These are phyloP conservation scores for Stenopsyche tienmushanensis DNA, from an alignment of 1,140 invertebrate species.

Conservation along the genomic window DNA sequence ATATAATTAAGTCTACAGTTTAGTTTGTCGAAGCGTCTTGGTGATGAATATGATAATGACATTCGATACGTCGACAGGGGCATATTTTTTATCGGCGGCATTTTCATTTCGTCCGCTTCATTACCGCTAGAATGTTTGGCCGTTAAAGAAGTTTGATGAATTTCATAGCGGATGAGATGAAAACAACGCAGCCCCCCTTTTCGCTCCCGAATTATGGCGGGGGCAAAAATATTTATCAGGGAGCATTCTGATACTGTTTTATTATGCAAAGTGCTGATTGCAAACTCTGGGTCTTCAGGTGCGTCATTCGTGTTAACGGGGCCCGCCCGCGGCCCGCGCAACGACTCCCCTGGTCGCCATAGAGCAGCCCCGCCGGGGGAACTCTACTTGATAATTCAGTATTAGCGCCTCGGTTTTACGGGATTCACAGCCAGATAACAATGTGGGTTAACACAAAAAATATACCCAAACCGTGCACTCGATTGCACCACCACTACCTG, in stretches of 20 bases:
- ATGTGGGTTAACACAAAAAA: conserved; percentile 15
- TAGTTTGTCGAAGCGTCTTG: no score
- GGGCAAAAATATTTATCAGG: conserved; percentile 35
- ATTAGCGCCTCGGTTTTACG: conserved; percentile 20
- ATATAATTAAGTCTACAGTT: no score
- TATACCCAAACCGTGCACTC: not conserved
- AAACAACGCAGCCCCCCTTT: not conserved
- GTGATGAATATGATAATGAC: no score
- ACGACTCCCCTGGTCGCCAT: conserved; percentile 27
- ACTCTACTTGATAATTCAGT: conserved; percentile 31
- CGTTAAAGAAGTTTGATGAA: conserved; percentile 29
- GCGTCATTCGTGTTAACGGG: conserved; percentile 35
- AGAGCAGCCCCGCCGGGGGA: conserved; percentile 13
- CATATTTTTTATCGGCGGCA: no score
- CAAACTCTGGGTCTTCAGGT: conserved; percentile 39
- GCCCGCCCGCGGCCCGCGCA: conserved; percentile 11
- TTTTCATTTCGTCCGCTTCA: no score
- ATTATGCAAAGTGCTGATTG: conserved; percentile 41
- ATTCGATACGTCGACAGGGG: no score
- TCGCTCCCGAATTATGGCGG: not conserved
- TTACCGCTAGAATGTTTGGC: conserved; percentile 8
- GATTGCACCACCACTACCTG: not conserved
- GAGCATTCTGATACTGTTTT: conserved; percentile 33
- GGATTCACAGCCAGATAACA: conserved; percentile 13
- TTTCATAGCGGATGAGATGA: conserved; percentile 14